Conservation (phyloP, 2,113 vertebrate genomes). For the Elanoides forficatus region DNA sequence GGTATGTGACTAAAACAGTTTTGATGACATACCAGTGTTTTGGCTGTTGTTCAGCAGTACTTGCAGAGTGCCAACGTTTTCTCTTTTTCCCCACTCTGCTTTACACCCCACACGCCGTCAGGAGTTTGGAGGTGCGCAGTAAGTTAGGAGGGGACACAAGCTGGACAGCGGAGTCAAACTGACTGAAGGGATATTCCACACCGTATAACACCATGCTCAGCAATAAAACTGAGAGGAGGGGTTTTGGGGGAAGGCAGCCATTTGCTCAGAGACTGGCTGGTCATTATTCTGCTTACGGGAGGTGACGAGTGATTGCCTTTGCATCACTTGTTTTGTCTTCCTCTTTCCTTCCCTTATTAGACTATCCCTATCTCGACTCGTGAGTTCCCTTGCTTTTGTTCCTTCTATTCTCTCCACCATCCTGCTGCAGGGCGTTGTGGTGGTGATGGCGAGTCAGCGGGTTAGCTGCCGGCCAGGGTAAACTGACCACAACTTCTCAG, state of each 20-base stretch:
- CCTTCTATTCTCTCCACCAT: neutral
- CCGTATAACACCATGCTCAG: rapidly evolving
- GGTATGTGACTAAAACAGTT: neutral
- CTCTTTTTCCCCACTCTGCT: neutral
- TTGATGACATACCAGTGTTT: neutral
- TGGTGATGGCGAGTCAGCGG: rapidly evolving
- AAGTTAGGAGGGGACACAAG: neutral
- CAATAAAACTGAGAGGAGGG: neutral
- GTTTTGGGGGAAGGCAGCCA: neutral
- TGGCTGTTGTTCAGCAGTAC: neutral
- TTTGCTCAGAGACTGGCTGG: neutral
- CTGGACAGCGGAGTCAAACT: neutral
- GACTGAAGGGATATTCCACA: neutral
- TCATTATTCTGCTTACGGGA: neutral
- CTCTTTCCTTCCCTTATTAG: neutral
- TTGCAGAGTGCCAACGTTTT: neutral
- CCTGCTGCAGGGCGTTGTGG: neutral
- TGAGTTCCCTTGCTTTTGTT: neutral
- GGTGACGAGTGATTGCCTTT: neutral
- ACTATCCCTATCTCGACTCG: rapidly evolving
- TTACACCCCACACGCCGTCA: rapidly evolving
- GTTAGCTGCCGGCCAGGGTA: neutral
- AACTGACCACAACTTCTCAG: neutral
- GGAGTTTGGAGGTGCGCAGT: neutral
- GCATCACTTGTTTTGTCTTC: neutral